These are phyloP conservation scores for Festucalex cinctus DNA, from an alignment of 2,113 vertebrate species.

Conservation along the genomic window DNA sequence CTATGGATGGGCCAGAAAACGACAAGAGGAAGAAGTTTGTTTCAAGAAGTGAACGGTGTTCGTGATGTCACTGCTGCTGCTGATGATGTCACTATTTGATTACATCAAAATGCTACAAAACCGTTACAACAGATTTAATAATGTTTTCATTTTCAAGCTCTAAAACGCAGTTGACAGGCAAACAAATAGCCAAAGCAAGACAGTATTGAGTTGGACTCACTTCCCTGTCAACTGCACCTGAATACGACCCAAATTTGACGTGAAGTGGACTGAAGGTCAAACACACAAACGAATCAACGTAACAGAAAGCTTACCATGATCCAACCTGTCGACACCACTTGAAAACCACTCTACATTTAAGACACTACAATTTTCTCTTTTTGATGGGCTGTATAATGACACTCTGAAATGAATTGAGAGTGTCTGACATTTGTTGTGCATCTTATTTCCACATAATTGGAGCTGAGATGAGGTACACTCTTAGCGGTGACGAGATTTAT, in stretches of 20 bases:
- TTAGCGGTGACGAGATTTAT: slow-evolving; percentile 9
- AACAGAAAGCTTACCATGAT: slow-evolving; percentile 20
- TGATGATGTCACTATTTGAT: too few species aligned
- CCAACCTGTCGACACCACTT: slow-evolving; percentile 17
- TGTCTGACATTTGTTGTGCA: slow-evolving; percentile 20
- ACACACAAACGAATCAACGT: slow-evolving; percentile 5
- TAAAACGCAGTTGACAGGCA: too few species aligned
- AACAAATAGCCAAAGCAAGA: neutral
- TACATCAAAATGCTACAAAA: too few species aligned
- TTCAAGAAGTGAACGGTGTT: too few species aligned
- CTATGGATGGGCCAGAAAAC: too few species aligned
- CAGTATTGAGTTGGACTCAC: neutral
- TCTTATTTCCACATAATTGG: slow-evolving; percentile 50
- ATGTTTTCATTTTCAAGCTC: too few species aligned
- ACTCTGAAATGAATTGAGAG: slow-evolving; percentile 23
- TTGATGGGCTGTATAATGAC: slow-evolving; percentile 11
- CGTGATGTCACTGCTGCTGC: too few species aligned
- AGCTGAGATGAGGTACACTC: slow-evolving; percentile 26
- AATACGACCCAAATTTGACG: too few species aligned
- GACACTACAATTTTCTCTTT: slow-evolving; percentile 9
- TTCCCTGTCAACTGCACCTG: too few species aligned
- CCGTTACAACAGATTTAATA: too few species aligned
- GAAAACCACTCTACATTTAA: slow-evolving; percentile 30
- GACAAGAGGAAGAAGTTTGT: too few species aligned
- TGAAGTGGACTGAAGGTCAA: slow-evolving; percentile 10